Evolutionary conservation across 1,140 invertebrate species (phyloP).

Genomic region (Probaryconus sp.): DNA sequence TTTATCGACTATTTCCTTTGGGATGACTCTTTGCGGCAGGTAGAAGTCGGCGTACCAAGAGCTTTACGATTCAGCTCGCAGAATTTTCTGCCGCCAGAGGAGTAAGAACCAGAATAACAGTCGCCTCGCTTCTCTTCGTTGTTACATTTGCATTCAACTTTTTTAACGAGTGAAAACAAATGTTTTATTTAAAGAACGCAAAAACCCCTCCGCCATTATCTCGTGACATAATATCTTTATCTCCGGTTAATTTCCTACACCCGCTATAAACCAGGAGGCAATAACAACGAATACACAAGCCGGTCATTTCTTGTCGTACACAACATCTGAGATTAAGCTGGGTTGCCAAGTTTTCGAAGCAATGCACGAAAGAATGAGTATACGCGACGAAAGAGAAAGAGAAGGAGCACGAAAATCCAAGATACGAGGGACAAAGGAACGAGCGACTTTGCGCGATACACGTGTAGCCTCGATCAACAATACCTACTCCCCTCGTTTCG

Average conservation of each 20-base stretch:
- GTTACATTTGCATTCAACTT: no score
- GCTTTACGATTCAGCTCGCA: conserved; percentile 25
- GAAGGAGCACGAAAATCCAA: conserved; percentile 15
- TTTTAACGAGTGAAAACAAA: no score
- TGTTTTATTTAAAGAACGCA: conserved; percentile 2
- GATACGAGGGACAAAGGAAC: conserved; percentile 25
- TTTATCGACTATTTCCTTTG: conserved; percentile 77
- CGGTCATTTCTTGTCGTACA: no score
- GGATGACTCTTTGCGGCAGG: conserved; percentile 69
- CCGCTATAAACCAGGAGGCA: not conserved
- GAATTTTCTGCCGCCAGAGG: conserved; percentile 27
- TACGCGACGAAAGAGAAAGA: conserved; percentile 15
- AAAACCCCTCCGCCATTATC: no score
- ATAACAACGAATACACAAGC: no score
- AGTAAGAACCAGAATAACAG: conserved; percentile 32
- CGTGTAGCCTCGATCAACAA: conserved; percentile 26
- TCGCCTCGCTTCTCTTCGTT: not conserved
- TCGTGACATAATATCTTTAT: no score
- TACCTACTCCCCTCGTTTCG: conserved; percentile 20
- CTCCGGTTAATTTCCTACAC: not conserved
- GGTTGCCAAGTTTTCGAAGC: conserved; percentile 9
- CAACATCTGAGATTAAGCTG: conserved; percentile 11
- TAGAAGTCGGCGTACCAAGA: conserved; percentile 45
- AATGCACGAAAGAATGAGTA: conserved; percentile 35
- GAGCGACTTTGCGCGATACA: conserved; percentile 11